Base-by-base conservation (phyloP, 2,113 vertebrate species). In the Nesospiza acunhae region DNA sequence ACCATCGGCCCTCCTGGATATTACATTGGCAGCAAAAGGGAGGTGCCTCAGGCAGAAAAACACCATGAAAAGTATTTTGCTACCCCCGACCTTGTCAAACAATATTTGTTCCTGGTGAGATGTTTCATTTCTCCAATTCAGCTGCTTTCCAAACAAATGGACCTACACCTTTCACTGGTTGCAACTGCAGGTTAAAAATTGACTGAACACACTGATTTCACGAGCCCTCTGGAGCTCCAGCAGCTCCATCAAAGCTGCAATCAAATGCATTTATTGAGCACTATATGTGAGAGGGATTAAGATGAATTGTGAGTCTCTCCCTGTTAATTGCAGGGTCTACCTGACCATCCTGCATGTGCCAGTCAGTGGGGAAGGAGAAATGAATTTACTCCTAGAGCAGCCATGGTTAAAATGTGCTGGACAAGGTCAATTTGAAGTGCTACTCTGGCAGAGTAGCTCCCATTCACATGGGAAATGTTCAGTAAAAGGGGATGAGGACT, bases 1-100 rank as follows among this genome's bases (percentile, higher is more conserved):
- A 24, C 67, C 49, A 80, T 73, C 80, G 35, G 39, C 76, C 26
- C 42, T 63, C 89, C 73, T 74, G 46, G 39, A 6, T 21, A 11
- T 31, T 18, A 23, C 7, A 39, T 13, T 84, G 87, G 88, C 86
- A 89, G 92, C 74, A 87, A 79, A 87, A 93, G 55, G 74, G 82
- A 89, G 86, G 62, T 66, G 69, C 95, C 74, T 95, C 30, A 26
- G 95, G 88, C 89, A 80, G 78, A 69, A 92, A 84, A 92, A 89
- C 28, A 63, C 63, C 16, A 2, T 33, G 19, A 68, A 31, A 60
- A 70, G 41, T 35, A 33, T 68, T 81, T 85, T 88, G 68, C 87
- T 94, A 13, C 33, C 68, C 74, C 70, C 2, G 7, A 90, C 81
- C 84, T 91, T 90, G 78, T 90, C 93, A 85, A 75, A 68, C 52